Conservation (phyloP, 2,888 invertebrate species). For the Dynastes tityus region DNA sequence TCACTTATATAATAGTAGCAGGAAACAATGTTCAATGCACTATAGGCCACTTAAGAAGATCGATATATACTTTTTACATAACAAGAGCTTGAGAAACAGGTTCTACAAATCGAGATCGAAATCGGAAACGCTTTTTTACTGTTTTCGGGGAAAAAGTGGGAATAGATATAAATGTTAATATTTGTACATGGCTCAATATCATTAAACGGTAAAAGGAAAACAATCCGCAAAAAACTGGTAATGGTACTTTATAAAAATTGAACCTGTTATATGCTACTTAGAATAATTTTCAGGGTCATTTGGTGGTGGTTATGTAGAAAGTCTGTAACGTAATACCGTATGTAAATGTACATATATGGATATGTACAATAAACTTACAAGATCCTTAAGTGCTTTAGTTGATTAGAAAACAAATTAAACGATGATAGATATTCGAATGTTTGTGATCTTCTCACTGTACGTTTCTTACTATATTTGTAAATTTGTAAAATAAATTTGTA, state of each 20-base stretch:
- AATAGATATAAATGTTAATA: too few relatives aligned
- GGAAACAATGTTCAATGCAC: slow-evolving; percentile 21
- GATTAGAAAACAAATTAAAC: too few relatives aligned
- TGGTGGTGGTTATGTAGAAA: slow-evolving; percentile 1
- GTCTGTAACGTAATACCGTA: not conserved
- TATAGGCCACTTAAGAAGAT: not conserved
- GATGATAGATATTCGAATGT: too few relatives aligned
- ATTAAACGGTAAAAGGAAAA: not conserved
- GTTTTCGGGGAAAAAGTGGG: not conserved
- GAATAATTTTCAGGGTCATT: slow-evolving; percentile 11
- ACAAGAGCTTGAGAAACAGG: slow-evolving; percentile 10
- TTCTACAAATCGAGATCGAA: not conserved
- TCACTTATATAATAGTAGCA: slow-evolving; percentile 21
- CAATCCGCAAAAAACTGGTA: not conserved
- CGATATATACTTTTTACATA: slow-evolving; percentile 26
- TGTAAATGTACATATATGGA: not conserved
- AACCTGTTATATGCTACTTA: not conserved
- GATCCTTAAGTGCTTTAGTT: too few relatives aligned
- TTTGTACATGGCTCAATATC: not conserved
- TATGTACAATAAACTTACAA: not conserved
- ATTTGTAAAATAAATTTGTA: too few relatives aligned
- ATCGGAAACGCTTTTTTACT: slow-evolving; percentile 1
- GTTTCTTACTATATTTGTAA: too few relatives aligned
- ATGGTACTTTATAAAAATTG: slow-evolving; percentile 4
- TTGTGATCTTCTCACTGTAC: too few relatives aligned